Evolutionary conservation across 2,113 vertebrate genomes (phyloP), one percentile per base, ranked within the genome.

Genomic region (Melanocharis versteri): DNA sequence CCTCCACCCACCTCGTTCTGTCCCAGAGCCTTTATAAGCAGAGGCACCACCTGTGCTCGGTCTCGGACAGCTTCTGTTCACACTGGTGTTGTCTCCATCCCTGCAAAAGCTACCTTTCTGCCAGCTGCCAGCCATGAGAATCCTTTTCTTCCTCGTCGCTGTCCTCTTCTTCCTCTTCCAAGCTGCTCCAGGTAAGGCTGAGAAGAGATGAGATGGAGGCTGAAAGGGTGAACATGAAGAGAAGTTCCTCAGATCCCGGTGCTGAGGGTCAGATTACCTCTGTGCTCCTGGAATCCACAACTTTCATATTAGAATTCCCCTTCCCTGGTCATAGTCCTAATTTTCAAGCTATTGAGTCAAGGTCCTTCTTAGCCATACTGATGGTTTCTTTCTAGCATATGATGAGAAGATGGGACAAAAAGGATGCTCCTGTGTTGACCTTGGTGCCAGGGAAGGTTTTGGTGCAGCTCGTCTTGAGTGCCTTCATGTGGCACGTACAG

Each of bases 101-200:
- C 76, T 64, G 73, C 17, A 4, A 48, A 68, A 65, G 10, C 37
- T 7, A 2, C 33, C 42, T 57, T 31, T n/a, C 76, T 40, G 42
- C 33, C 51, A 75, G 40, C 72, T 64, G 37, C 23, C 81, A 96
- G 51, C 3, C 94, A 97, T 96, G 95, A 97, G 54, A 57, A 95
- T 96, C 66, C 94, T 97, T 33, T 96, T 96, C 77, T 91, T 97
- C 82, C 93, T 97, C 1, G 11, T 97, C 1, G 89, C 93, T 90
- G 16, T 89, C 77, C 84, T 97, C 84, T 91, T 94, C 87, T 96
- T 97, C 89, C 89, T 96, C 54, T 94, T 96, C 78, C 96, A 96
- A 87, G 95, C 87, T 80, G 35, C 93, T 77, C 89, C 93, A 93
- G 96, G 94, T 96, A 91, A 96, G 87, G 42, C 0, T 65, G 26